Base-by-base conservation (phyloP, 2,797 vertebrate species). In the Esox lucius region DNA sequence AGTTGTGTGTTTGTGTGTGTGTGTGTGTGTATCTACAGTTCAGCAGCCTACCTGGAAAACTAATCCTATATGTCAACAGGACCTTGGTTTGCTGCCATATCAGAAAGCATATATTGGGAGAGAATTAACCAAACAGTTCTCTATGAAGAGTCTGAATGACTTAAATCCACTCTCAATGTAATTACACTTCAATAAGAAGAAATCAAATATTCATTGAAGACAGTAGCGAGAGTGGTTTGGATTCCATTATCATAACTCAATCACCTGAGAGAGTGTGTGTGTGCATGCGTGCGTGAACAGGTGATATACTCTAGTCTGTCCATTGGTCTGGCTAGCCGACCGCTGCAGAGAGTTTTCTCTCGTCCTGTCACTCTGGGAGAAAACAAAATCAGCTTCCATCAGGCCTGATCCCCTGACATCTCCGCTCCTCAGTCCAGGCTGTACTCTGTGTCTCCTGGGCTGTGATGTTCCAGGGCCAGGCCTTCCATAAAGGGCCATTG, bases 31-130 rank as follows among this genome's bases (percentile, higher is more conserved):
- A 79, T 86, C 78, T 85, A 81, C 78, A 80, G 78, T 81, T 83
- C 72, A 79, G 77, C 72, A 85, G 81, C 76, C 73, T 79, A 81
- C 81, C 83, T 84, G 80, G 84, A 83, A 75, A 75, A 81, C 72
- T 80, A 83, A 75, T 79, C 80, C 80, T 73, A 75, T 78, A 76
- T 79, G 75, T 78, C 72, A 80, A 80, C 75, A 81, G 71, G 75
- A 66, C 19, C 42, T 48, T 46, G 22, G 24, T 46, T 24, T 76
- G 72, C 77, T 78, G 77, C 75, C 71, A 67, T 69, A 77, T 75
- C 72, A 81, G 77, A 76, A 74, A 70, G 79, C 77, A 56, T 19
- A 56, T 56, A 78, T 78, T 61, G 72, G 74, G 71, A 82, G 78
- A 71, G 77, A 84, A 78, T 83, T 80, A 39, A 76, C 73, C 62